Conservation (phyloP, 2,113 vertebrate genomes). For the Ranitomeya imitator region DNA sequence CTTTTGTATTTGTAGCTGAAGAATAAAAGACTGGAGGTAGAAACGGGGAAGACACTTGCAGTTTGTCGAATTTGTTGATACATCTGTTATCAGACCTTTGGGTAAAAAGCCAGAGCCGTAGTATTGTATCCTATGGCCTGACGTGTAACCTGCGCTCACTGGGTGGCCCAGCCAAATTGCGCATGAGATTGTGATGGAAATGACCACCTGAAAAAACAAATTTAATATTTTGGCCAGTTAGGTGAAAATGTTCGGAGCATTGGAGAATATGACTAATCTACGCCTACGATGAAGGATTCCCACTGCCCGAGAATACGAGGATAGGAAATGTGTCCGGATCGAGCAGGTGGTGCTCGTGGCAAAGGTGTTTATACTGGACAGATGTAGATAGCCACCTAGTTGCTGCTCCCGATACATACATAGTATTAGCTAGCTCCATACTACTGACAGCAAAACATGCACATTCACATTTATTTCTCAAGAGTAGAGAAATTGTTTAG, state of each 20-base stretch:
- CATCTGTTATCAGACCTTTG: slow-evolving; percentile 4
- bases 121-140: background rate
- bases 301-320: background rate
- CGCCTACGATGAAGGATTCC: background rate
- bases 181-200: background rate
- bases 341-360: slow-evolving; percentile 4
- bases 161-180: background rate
- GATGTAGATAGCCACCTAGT: background rate
- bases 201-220: slow-evolving; percentile 28
- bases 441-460: no score
- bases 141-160: background rate
- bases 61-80: slow-evolving; percentile 7
- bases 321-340: background rate
- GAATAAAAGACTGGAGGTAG: background rate
- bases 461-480: no score
- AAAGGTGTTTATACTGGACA: background rate
- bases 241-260: background rate
- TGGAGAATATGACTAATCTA: slow-evolving; percentile 15
- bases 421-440: background rate
- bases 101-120: background rate
- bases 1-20: background rate
- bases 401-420: background rate
- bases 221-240: background rate
- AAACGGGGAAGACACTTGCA: background rate
- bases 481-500: no score